Base-by-base conservation (phyloP, 2,113 vertebrate species). In the Myrmecophaga tridactyla region DNA sequence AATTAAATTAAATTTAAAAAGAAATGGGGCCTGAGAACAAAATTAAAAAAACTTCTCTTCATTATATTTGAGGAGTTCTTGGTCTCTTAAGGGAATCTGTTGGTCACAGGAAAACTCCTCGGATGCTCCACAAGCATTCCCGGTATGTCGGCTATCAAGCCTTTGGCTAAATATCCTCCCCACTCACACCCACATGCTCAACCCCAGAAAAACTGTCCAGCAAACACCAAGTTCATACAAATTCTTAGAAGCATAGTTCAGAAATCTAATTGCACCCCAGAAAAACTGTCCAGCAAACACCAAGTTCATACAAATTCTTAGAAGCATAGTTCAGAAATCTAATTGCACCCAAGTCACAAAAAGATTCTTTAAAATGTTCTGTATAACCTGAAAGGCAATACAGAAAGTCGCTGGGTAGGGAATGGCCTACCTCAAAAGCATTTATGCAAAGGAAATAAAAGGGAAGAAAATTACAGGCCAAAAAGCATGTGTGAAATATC, bases 1-100 rank as follows among this genome's bases (percentile, higher is more conserved):
- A 56, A 56, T 20, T 20, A 56, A 17, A 20, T 56, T 56, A 20
- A 23, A 58, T 58, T 58, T 58, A 58, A 58, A 23, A 58, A 58
- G 56, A 58, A 58, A 58, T 7, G 56, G 56, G 21, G 7, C 56
- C 20, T 56, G 20, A 56, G 53, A 20, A 20, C 18, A 18, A 56
- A n/a, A n/a, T n/a, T n/a, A n/a, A 80, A 93, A 94, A 29, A 48
- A 8, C 13, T 81, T 93, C 39, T 63, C 58, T 89, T 86, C 65
- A 70, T 58, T 25, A 46, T 93, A 58, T 86, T 21, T 86, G 48
- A 95, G 27, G 34, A 27, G 12, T 73, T 88, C 25, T 85, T 72
- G 18, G 12, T 72, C 18, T 91, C 88, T 86, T 83, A 73, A 43
- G 81, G 93, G 27, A 94, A 46, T 43, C 84, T 67, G 1, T 58